Evolutionary conservation across 2,797 vertebrate genomes (phyloP).

Genomic region (Alca torda): DNA sequence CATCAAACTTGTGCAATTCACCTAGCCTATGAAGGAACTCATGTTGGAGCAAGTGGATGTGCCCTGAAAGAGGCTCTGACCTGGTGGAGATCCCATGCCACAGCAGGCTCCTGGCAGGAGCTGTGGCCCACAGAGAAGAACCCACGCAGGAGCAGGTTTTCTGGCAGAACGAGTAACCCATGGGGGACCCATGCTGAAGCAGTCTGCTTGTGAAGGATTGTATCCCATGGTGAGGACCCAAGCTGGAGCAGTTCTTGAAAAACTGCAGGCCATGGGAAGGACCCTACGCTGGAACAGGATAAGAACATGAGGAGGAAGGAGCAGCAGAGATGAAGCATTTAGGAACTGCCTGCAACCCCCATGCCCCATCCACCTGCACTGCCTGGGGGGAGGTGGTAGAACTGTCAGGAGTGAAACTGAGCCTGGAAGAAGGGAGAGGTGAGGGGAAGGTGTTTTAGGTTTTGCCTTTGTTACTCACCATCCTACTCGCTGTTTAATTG

Average conservation of each 20-base stretch:
- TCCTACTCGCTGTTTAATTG: background rate
- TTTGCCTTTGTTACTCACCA: background rate
- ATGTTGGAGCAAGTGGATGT: rapidly evolving
- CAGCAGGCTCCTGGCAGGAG: background rate
- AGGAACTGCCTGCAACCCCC: background rate
- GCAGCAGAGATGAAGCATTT: background rate
- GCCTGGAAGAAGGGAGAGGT: background rate
- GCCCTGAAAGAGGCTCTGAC: background rate
- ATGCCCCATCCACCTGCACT: background rate
- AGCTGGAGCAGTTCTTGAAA: background rate
- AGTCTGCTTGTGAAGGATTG: background rate
- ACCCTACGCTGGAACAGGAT: background rate
- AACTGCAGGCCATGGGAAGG: background rate
- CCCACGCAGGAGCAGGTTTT: background rate
- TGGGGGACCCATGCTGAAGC: background rate
- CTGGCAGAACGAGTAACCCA: background rate
- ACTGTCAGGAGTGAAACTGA: background rate
- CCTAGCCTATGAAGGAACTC: background rate
- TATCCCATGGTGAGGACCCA: background rate
- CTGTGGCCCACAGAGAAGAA: background rate
- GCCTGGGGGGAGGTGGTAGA: rapidly evolving
- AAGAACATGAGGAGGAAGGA: background rate
- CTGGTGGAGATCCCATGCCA: rapidly evolving
- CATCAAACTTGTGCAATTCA: no score
- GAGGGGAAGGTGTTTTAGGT: background rate